Evolutionary conservation across 2,113 vertebrate genomes (phyloP).

Genomic region (Carassius gibelio): DNA sequence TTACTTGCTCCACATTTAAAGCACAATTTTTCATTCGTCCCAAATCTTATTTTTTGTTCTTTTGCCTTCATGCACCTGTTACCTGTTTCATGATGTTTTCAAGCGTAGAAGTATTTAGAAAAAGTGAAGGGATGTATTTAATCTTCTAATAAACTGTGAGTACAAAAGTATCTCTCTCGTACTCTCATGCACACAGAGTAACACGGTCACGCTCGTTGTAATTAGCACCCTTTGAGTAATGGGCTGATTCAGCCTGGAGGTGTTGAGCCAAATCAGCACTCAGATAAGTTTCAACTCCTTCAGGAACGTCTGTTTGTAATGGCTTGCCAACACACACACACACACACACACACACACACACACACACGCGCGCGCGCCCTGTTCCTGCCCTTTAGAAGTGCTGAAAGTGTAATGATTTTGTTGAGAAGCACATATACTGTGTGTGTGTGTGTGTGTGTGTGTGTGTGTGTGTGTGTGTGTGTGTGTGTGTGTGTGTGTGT

Average conservation of each 20-base stretch:
- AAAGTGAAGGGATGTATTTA: background rate
- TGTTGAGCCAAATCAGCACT: slow-evolving; percentile 62
- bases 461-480: background rate
- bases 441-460: background rate
- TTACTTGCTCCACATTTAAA: background rate
- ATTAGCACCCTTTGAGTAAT: slow-evolving; percentile 63
- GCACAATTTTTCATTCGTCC: background rate
- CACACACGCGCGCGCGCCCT: background rate
- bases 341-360: slow-evolving; percentile 21
- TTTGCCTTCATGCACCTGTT: background rate
- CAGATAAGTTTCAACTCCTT: slow-evolving; percentile 55
- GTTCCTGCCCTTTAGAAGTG: slow-evolving; percentile 1
- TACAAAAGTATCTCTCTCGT: slow-evolving; percentile 5
- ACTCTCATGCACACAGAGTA: slow-evolving; percentile 20
- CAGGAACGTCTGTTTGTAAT: slow-evolving; percentile 51
- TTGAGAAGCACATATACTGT: background rate
- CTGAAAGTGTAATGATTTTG: slow-evolving; percentile 6
- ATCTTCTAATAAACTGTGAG: background rate
- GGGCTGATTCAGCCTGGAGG: slow-evolving; percentile 58
- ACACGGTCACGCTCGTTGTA: slow-evolving; percentile 54
- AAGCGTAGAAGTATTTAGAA: background rate
- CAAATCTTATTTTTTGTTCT: background rate
- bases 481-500: background rate
- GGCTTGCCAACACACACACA: slow-evolving; percentile 41
- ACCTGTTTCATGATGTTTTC: background rate